Conservation (phyloP, 1,140 invertebrate species). For the Eueides isabella region DNA sequence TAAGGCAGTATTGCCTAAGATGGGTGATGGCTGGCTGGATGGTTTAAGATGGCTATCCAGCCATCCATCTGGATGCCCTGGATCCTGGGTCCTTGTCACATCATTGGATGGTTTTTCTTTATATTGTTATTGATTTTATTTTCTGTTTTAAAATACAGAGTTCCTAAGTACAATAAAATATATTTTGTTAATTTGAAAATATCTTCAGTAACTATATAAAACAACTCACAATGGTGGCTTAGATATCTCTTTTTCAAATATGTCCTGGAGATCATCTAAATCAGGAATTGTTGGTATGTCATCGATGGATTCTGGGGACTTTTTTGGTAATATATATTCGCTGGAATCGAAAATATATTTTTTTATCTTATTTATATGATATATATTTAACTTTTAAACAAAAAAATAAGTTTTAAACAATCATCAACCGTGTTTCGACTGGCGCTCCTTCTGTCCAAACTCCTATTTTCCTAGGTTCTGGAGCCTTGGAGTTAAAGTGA, state of each 20-base stretch:
- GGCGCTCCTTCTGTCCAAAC: constrained; percentile 75
- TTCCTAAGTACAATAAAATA: too few relatives aligned
- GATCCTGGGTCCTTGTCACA: too few relatives aligned
- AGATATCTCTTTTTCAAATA: constrained; percentile 72
- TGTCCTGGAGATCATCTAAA: constrained; percentile 73
- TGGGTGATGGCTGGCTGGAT: too few relatives aligned
- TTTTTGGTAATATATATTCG: constrained; percentile 71
- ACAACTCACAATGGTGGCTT: constrained; percentile 63
- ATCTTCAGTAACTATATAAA: too few relatives aligned
- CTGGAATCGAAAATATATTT: constrained; percentile 45
- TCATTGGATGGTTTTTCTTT: too few relatives aligned
- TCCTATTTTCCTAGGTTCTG: constrained; percentile 69
- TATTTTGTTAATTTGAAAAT: too few relatives aligned
- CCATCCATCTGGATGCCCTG: too few relatives aligned
- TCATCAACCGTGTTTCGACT: constrained; percentile 61
- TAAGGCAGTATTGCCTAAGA: too few relatives aligned
- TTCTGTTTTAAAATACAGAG: too few relatives aligned
- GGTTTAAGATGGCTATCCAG: too few relatives aligned
- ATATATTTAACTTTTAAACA: too few relatives aligned
- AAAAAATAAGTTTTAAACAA: not conserved
- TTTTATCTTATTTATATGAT: not conserved
- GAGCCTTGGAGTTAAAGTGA: constrained; percentile 49
- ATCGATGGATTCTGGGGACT: constrained; percentile 65
- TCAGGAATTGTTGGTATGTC: constrained; percentile 77
- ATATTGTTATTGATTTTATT: too few relatives aligned